Evolutionary conservation across 2,888 invertebrate species (phyloP).

Genomic region (Theretra japonica): DNA sequence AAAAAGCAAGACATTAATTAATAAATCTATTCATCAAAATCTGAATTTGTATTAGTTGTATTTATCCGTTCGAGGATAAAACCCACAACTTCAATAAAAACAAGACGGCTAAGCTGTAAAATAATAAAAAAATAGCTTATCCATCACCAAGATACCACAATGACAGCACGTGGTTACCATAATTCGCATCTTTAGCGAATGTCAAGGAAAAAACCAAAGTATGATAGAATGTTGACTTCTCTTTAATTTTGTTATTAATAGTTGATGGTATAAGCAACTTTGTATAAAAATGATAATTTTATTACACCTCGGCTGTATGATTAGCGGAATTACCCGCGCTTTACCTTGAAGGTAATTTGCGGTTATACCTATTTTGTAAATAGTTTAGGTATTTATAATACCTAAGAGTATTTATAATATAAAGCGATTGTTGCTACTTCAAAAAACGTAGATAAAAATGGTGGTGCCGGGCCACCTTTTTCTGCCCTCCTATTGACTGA

Average conservation of each 20-base stretch:
- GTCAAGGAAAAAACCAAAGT: not conserved
- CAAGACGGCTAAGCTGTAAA: no score
- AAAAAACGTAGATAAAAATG: no score
- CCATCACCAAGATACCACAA: not conserved
- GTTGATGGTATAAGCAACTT: not conserved
- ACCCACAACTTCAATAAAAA: no score
- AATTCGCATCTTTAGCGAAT: not conserved
- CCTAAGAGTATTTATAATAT: no score
- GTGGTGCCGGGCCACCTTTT: no score
- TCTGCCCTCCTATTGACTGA: no score
- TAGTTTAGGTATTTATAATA: no score
- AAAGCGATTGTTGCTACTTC: no score
- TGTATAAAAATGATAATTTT: not conserved
- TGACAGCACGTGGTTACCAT: not conserved
- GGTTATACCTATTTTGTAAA: not conserved
- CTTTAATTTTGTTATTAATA: not conserved
- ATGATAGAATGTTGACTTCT: slow-evolving; percentile 5
- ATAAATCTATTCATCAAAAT: no score
- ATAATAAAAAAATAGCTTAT: not conserved
- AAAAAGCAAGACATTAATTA: no score
- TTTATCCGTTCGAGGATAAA: no score
- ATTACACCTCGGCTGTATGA: not conserved
- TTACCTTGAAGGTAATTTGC: slow-evolving; percentile 2
- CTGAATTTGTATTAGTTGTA: no score
- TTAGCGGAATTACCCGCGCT: not conserved